Evolutionary conservation across 2,113 vertebrate genomes (phyloP), one percentile per base, ranked within the genome.

Genomic region (Mohoua ochrocephala): DNA sequence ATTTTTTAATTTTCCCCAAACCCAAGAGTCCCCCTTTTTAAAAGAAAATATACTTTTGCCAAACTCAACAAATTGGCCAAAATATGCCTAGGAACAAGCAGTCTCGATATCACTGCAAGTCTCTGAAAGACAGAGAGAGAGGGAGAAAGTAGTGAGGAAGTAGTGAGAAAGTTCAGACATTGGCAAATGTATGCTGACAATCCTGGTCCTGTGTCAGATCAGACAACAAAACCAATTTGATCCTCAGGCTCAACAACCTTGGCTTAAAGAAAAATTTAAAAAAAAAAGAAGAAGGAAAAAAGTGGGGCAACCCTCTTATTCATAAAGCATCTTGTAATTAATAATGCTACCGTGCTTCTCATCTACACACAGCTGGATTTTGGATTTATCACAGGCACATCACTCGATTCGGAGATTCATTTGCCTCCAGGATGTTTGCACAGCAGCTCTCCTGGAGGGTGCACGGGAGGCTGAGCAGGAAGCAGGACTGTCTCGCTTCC

Each of bases 321-420:
- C 22, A 27, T 61, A 86, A 80, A 84, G 3, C 23, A 80, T 35
- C 24, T 84, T 50, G 16, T n/a, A 69, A 69, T 73, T 64, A 67
- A 14, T 49, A 80, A 63, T 22, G 33, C 10, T 19, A 15, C 23
- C 19, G 39, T 15, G 20, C n/a, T 90, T 74, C n/a, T 80, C 39
- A 35, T 67, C 30, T 63, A 61, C 10, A 9, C n/a, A 42, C 4
- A 33, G 53, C 0, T 67, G 35, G 63, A 84, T 31, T 20, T 59
- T 10, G 50, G 50, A 57, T 90, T 77, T 67, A 70, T 33, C 24
- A 47, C 1, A 30, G 37, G 23, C 35, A 53, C 1, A 0, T 67
- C 1, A 3, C 15, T 17, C 0, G 0, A 70, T 41, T 39, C 92
- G 37, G 30, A 77, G 35, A 21, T 33, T 84, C 0, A 6, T 68